phyloP scores from a whole-genome alignment of 37 sponge, comb jelly and placozoan genomes.

The Aphrocallistes beatrix region DNA sequence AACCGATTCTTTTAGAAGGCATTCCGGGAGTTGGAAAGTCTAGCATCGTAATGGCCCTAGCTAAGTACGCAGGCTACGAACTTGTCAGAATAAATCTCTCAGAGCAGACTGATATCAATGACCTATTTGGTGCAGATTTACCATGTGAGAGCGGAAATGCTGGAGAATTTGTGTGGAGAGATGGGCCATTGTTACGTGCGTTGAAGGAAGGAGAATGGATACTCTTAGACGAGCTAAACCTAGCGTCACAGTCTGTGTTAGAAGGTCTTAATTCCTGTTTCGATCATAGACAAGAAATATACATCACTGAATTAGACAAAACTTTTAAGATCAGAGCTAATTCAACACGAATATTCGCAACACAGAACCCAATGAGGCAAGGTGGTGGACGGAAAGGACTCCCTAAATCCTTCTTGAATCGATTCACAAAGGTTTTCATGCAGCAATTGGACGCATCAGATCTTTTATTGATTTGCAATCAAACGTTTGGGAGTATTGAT shows the following conservation, averaged over 20 bases:
- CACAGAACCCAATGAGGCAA: slow-evolving; percentile 86
- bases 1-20: slow-evolving; percentile 86
- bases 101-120: slow-evolving; percentile 92
- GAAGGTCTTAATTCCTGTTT: slow-evolving; percentile 95
- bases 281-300: slow-evolving; percentile 91
- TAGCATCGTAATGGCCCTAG: slow-evolving; percentile 74
- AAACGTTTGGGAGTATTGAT: slow-evolving; percentile 40
- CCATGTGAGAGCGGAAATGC: slow-evolving; percentile 66
- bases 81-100: slow-evolving; percentile 87
- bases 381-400: slow-evolving; percentile 94
- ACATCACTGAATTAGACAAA: slow-evolving; percentile 71
- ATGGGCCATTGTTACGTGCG: slow-evolving; percentile 91
- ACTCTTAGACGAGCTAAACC: slow-evolving; percentile 90
- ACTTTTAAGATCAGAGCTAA: slow-evolving; percentile 48
- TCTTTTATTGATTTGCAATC: slow-evolving; percentile 41
- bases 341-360: slow-evolving; percentile 78
- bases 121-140: slow-evolving; percentile 91
- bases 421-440: slow-evolving; percentile 83
- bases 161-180: slow-evolving; percentile 78
- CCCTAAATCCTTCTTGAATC: slow-evolving; percentile 86
- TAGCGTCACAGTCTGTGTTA: slow-evolving; percentile 93
- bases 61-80: slow-evolving; percentile 51
- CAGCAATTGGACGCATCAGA: slow-evolving; percentile 52
- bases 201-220: slow-evolving; percentile 82
- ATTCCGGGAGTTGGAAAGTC: slow-evolving; percentile 97